A percentile compares a stretch with the other conserved stretches of the same genome.
Evolutionary conservation across 1,140 invertebrate species (phyloP).

Genomic region (Drosophila elegans): DNA sequence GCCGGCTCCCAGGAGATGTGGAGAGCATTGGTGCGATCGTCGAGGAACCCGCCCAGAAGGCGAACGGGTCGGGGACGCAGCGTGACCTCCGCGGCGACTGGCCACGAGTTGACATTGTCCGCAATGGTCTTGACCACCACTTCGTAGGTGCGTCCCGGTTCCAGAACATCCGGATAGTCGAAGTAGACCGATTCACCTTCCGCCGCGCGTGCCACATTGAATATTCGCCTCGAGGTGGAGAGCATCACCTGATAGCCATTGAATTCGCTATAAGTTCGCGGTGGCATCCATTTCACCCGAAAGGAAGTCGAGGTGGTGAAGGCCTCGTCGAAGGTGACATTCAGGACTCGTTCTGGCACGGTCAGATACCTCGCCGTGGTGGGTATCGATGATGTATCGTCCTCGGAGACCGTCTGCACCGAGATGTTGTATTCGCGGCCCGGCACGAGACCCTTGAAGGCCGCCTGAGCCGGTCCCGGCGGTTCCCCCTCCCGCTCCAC

Average conservation of each 20-base stretch:
- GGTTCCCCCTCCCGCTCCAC: constrained; percentile 96
- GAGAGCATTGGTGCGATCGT: constrained; percentile 89
- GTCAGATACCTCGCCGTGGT: constrained; percentile 96
- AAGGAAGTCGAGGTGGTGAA: constrained; percentile 91
- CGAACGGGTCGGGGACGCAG: constrained; percentile 91
- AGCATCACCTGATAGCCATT: constrained; percentile 95
- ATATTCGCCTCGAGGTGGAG: constrained; percentile 88
- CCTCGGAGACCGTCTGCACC: constrained; percentile 92
- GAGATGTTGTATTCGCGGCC: constrained; percentile 86
- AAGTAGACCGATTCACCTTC: constrained; percentile 88
- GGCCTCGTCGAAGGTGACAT: constrained; percentile 91
- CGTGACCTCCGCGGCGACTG: constrained; percentile 93
- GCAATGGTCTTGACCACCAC: constrained; percentile 96
- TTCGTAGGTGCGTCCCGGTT: constrained; percentile 94
- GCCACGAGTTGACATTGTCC: constrained; percentile 96
- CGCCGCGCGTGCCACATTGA: constrained; percentile 87
- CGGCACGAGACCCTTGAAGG: constrained; percentile 95
- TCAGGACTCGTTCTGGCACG: constrained; percentile 93
- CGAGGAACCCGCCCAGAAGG: constrained; percentile 86
- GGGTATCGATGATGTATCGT: constrained; percentile 94
- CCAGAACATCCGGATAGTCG: constrained; percentile 92
- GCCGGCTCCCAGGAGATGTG: constrained; percentile 91
- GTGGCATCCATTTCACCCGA: constrained; percentile 93
- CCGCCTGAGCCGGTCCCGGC: constrained; percentile 96
- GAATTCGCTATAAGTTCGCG: constrained; percentile 92